Conservation (phyloP, 2,888 invertebrate species). For the Hypolimnas misippus region DNA sequence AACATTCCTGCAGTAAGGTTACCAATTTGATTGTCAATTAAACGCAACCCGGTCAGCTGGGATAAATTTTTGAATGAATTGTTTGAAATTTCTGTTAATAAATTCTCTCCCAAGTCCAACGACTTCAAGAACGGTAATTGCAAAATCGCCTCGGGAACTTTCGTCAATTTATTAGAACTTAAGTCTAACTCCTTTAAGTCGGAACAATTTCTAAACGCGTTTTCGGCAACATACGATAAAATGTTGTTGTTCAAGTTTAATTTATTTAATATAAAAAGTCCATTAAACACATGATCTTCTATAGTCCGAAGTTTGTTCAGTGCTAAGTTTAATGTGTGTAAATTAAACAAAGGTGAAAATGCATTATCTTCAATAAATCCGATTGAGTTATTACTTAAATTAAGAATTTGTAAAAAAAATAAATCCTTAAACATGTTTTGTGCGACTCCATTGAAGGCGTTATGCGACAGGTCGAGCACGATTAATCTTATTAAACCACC, state of each 20-base stretch:
- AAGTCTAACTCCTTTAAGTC: slow-evolving; percentile 94
- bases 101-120: slow-evolving; percentile 95
- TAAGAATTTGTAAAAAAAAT: slow-evolving; percentile 93
- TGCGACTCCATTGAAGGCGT: slow-evolving; percentile 91
- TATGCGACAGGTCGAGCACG: slow-evolving; percentile 93
- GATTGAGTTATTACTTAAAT: slow-evolving; percentile 93
- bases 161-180: slow-evolving; percentile 92
- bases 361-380: slow-evolving; percentile 93
- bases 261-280: slow-evolving; percentile 92
- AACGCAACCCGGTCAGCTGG: slow-evolving; percentile 92
- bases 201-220: slow-evolving; percentile 94
- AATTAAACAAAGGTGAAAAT: slow-evolving; percentile 93
- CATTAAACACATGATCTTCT: slow-evolving; percentile 92
- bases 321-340: slow-evolving; percentile 94
- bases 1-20: slow-evolving; percentile 95
- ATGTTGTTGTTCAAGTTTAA: slow-evolving; percentile 93
- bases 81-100: slow-evolving; percentile 91
- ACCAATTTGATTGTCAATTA: slow-evolving; percentile 95
- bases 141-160: slow-evolving; percentile 93
- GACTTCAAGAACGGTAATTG: slow-evolving; percentile 93
- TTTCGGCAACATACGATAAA: slow-evolving; percentile 89
- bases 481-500: slow-evolving; percentile 93
- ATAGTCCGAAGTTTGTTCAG: slow-evolving; percentile 92
- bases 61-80: slow-evolving; percentile 93
- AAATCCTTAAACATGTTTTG: slow-evolving; percentile 93